Evolutionary conservation across 2,797 vertebrate genomes (phyloP).

Genomic region (Acanthis flammea): DNA sequence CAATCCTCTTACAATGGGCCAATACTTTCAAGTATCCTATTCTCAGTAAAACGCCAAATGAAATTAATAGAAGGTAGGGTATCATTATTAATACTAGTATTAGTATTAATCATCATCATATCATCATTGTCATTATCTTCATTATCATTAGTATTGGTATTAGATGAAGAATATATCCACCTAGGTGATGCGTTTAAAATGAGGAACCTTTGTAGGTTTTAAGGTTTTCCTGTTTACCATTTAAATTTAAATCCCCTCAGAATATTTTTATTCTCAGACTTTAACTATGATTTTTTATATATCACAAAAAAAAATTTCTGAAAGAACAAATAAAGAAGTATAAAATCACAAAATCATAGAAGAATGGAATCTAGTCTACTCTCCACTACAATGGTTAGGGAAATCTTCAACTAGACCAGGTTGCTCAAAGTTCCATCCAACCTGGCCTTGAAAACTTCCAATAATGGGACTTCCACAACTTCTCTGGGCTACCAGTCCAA

Average conservation of each 20-base stretch:
- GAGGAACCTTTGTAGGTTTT: background rate
- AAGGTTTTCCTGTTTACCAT: background rate
- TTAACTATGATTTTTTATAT: background rate
- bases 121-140: background rate
- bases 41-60: background rate
- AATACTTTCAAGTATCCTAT: background rate
- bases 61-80: background rate
- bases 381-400: rapidly evolving
- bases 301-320: background rate
- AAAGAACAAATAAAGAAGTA: background rate
- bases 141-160: background rate
- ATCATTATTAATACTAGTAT: too few relatives aligned
- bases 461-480: background rate
- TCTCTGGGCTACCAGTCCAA: background rate
- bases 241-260: background rate
- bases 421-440: background rate
- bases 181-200: background rate
- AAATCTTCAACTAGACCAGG: background rate
- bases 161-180: background rate
- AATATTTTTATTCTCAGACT: background rate
- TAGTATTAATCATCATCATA: background rate
- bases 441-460: background rate
- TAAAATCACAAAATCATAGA: background rate
- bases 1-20: background rate
- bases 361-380: background rate